Evolutionary conservation across 2,888 invertebrate genomes (phyloP).

Genomic region (Cerastis leucographa): DNA sequence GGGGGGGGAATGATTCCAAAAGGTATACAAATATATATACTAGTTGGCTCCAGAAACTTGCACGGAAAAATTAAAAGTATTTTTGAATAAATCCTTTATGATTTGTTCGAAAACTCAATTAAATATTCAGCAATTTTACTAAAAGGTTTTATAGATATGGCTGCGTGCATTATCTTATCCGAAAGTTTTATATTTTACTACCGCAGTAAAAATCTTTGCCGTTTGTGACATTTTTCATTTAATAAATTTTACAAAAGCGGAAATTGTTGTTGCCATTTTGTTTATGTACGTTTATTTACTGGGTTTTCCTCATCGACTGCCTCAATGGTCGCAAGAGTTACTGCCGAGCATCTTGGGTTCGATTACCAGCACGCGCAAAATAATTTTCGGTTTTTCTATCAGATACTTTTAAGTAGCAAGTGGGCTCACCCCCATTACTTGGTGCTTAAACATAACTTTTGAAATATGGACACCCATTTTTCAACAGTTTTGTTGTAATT

Average conservation of each 20-base stretch:
- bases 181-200: constrained; percentile 11
- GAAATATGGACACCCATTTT: too few species aligned
- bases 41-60: neutral
- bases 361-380: neutral
- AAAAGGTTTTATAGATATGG: constrained; percentile 1
- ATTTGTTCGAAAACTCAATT: neutral
- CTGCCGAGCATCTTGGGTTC: neutral
- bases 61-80: neutral
- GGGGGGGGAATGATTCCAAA: too few species aligned
- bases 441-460: neutral
- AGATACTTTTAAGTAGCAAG: neutral
- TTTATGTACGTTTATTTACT: neutral
- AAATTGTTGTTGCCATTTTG: neutral
- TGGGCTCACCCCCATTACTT: neutral
- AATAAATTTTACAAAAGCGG: neutral
- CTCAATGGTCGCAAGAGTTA: neutral
- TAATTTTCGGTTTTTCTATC: neutral
- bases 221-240: constrained; percentile 1
- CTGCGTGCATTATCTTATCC: neutral
- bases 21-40: neutral
- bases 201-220: neutral
- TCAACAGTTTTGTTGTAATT: too few species aligned
- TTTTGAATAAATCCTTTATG: too few species aligned
- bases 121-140: neutral
- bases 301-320: neutral